Base-by-base conservation (phyloP, 2,113 vertebrate genomes). In the Cepphus grylle region DNA sequence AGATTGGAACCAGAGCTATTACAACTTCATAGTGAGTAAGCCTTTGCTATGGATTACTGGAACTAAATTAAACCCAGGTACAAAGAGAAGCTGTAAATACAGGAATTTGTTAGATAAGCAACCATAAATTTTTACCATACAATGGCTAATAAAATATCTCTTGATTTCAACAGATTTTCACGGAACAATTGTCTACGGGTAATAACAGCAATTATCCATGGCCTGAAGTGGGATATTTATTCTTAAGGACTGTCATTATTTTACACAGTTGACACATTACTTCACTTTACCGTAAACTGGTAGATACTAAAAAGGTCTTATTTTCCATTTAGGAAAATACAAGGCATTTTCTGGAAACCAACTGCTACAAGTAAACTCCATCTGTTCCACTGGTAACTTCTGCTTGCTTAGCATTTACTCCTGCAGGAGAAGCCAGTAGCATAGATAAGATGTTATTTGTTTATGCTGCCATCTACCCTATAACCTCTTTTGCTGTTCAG, bases 1-100 rank as follows among this genome's bases (percentile, higher is more conserved):
- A 94, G 88, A 96, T 94, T 97, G 96, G 96, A 97, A 95, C 84
- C 94, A 97, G 94, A 96, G 92, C 92, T 90, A 81, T 90, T 86
- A 93, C 58, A 88, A 50, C 50, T 94, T 80, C 32, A 83, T 15
- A 88, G 58, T 27, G 67, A 95, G 72, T 50, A 90, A 96, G 53
- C 34, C 82, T 94, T 82, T 88, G 81, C 92, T 92, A 77, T 62
- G 85, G 92, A 93, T 96, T 94, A 90, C 26, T 90, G 58, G 67
- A 91, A 92, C 81, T 90, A 88, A 96, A 96, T 94, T 87, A 96
- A 96, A 93, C 21, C 81, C 88, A 96, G 93, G 88, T 96, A 96
- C 66, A 90, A 88, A 58, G 81, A 88, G 50, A 93, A 95, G 63
- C 63, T 80, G 74, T 58, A 96, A 93, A 94, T 85, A 79, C n/a